Evolutionary conservation across 2,113 vertebrate genomes (phyloP).

Genomic region (Dromiciops gliroides): DNA sequence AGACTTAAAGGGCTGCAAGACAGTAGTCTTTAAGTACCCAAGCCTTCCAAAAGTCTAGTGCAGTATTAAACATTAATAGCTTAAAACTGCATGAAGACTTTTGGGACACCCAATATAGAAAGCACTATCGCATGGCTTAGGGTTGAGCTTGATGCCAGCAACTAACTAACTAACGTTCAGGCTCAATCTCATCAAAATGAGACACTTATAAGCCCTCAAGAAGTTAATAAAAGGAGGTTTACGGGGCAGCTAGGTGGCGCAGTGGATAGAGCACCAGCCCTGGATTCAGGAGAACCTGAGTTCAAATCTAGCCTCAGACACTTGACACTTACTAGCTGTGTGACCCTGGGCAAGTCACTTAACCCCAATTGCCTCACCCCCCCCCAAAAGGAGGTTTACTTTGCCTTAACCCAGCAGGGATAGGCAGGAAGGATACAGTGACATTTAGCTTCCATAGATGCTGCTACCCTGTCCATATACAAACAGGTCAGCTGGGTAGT

Average conservation of each 20-base stretch:
- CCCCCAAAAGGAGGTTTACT: neutral
- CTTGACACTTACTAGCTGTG: too few species aligned
- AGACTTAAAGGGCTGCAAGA: neutral
- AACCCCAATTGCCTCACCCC: too few species aligned
- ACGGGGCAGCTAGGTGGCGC: too few species aligned
- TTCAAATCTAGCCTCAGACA: too few species aligned
- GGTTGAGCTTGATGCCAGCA: neutral
- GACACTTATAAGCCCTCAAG: neutral
- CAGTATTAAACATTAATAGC: neutral
- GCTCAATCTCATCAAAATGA: neutral
- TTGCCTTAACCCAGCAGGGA: neutral
- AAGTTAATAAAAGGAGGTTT: neutral
- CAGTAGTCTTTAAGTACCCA: neutral
- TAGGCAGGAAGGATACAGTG: neutral
- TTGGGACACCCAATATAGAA: neutral
- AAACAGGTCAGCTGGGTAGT: neutral
- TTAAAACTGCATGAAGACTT: neutral
- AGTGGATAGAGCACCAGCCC: too few species aligned
- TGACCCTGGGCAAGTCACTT: too few species aligned
- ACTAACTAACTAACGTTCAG: too few species aligned
- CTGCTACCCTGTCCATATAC: neutral
- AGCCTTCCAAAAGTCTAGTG: neutral
- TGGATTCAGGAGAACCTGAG: too few species aligned
- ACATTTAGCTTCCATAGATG: neutral
- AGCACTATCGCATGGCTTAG: neutral